phyloP scores from a whole-genome alignment of 2,888 invertebrate species.

The Steinernema hermaphroditum region DNA sequence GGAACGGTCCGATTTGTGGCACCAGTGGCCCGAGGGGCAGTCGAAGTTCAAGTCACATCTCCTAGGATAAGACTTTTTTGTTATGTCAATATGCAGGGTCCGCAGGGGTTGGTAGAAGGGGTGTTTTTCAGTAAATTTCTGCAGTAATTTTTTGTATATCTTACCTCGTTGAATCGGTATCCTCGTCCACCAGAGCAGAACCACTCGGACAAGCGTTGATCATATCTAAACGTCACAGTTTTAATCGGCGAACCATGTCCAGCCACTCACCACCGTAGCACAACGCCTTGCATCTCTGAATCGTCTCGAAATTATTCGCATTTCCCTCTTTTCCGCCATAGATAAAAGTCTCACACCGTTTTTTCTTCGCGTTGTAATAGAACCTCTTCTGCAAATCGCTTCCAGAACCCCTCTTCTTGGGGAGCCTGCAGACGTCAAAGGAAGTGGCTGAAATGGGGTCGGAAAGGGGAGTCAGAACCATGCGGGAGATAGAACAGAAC shows the following conservation, averaged over 20 bases:
- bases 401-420: not conserved
- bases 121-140: too few species aligned
- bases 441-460: not conserved
- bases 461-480: constrained; percentile 1
- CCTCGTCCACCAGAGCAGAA: constrained; percentile 34
- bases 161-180: constrained; percentile 45
- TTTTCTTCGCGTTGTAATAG: constrained; percentile 51
- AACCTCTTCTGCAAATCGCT: constrained; percentile 44
- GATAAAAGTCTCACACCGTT: constrained; percentile 37
- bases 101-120: too few species aligned
- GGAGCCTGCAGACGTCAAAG: not conserved
- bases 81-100: too few species aligned
- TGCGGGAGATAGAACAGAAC: not conserved
- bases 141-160: too few species aligned
- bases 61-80: constrained; percentile 40
- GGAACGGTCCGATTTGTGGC: constrained; percentile 51
- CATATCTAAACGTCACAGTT: constrained; percentile 40
- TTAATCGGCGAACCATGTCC: not conserved
- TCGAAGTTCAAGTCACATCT: constrained; percentile 42
- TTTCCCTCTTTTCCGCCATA: constrained; percentile 42
- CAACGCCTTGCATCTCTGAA: constrained; percentile 32
- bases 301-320: constrained; percentile 40
- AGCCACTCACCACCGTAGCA: constrained; percentile 47
- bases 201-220: constrained; percentile 44
- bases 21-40: constrained; percentile 54